phyloP scores from a whole-genome alignment of 2,797 vertebrate species.

The Tragelaphus eurycerus region DNA sequence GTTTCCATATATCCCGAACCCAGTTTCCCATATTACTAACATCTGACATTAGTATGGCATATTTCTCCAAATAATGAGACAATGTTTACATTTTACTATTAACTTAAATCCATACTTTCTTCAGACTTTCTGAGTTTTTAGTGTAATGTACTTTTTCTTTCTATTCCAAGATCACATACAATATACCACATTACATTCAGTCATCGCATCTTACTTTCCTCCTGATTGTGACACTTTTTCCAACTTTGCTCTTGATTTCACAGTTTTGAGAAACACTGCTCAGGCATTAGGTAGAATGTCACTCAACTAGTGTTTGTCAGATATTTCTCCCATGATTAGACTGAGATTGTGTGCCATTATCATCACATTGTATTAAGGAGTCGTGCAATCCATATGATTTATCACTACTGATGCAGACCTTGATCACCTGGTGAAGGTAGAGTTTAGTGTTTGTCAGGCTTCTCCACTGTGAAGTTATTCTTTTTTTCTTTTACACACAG shows the following conservation, averaged over 20 bases:
- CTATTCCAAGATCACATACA: background rate
- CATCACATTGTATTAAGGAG: background rate
- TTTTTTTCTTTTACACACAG: background rate
- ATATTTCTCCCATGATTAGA: background rate
- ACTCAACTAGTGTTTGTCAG: background rate
- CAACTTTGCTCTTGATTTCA: background rate
- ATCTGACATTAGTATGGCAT: background rate
- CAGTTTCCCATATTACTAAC: background rate
- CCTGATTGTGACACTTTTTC: background rate
- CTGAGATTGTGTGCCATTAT: background rate
- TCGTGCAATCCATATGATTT: background rate
- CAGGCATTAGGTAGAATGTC: background rate
- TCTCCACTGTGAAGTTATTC: background rate
- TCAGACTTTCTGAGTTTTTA: background rate
- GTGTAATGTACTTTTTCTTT: background rate
- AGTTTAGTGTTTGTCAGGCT: background rate
- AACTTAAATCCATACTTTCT: background rate
- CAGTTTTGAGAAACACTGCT: background rate
- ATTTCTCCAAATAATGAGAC: background rate
- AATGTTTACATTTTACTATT: background rate
- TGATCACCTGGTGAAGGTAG: background rate
- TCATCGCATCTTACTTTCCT: background rate
- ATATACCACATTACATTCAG: background rate
- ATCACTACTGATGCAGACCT: background rate
- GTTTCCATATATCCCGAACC: background rate